These are phyloP conservation scores for Cephalophus harveyi DNA, from an alignment of 2,113 vertebrate genomes.

Conservation along the genomic window DNA sequence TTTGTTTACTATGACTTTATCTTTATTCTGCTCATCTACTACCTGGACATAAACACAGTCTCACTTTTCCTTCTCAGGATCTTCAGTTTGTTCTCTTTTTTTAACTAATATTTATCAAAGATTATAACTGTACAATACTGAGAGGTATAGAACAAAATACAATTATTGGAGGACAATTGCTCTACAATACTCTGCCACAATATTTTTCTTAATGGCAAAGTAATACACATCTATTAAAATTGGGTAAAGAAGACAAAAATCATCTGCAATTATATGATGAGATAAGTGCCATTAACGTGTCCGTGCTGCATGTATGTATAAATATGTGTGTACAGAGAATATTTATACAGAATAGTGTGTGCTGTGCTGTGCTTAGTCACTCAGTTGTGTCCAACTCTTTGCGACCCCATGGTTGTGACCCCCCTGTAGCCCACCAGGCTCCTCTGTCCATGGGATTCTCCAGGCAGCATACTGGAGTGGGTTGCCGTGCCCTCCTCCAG, in stretches of 20 bases:
- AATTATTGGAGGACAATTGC: neutral
- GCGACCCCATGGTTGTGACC: fast-evolving
- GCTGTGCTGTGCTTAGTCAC: neutral
- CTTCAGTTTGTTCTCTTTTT: neutral
- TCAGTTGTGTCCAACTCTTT: neutral
- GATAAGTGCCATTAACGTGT: neutral
- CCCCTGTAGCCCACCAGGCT: neutral
- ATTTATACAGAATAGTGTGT: neutral
- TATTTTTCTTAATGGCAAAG: neutral
- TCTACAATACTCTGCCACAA: neutral
- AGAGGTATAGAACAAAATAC: neutral
- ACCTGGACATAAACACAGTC: neutral
- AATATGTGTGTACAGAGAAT: neutral
- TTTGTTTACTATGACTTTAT: neutral
- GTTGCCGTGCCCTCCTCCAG: neutral
- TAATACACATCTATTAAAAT: neutral
- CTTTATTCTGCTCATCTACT: neutral
- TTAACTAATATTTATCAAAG: neutral
- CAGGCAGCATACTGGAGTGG: neutral
- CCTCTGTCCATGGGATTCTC: neutral
- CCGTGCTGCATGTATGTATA: neutral
- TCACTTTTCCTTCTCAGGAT: neutral
- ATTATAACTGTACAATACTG: neutral
- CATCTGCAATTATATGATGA: neutral
- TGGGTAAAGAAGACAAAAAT: neutral